Evolutionary conservation across 1,140 invertebrate genomes (phyloP), one percentile per base, ranked within the genome.

Genomic region (Philotrypesis tridentata): DNA sequence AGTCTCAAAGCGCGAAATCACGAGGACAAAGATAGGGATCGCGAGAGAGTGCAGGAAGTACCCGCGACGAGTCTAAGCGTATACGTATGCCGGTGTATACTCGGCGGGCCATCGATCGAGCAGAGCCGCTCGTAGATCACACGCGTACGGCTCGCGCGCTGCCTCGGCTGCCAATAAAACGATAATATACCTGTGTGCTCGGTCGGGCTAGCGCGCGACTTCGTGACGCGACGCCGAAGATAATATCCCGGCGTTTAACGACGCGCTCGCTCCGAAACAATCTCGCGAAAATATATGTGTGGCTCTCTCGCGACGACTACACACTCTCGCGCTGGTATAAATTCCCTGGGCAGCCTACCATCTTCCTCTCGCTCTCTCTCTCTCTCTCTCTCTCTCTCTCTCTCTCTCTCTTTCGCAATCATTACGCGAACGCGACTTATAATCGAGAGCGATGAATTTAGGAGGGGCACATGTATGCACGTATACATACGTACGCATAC

Each of bases 241-340:
- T 87, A 84, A 87, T 87, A 85, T 78, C 82, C 86, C 77, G 82
- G 74, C 55, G 83, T 84, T 80, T 85, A 87, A 86, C 86, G 83
- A 86, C 70, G 83, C 40, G 60, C 82, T 17, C 40, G 60, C 82
- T 17, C 71, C 55, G 68, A 60, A 84, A 55, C 37, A 43, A 55
- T 74, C 25, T 61, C 40, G 27, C 61, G 33, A 40, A 65, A 67
- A 70, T 70, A 70, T 79, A 79, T 67, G 31, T 71, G 67, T 55
- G 48, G 27, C 60, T 86, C 84, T 81, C 85, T 79, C 82, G 82
- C 86, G n/a, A 79, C 31, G n/a, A n/a, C 9, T 37, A n/a, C 21
- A 6, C 48, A 55, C 48, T 55, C 7, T 21, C 71, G 68, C n/a
- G 33, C 33, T 37, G 9, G 17, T 14, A 55, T n/a, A 55, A 14